A percentile compares a stretch with the other conserved stretches of the same genome.
Conservation (phyloP, 2,888 invertebrate genomes). For the Sisyra nigra region DNA sequence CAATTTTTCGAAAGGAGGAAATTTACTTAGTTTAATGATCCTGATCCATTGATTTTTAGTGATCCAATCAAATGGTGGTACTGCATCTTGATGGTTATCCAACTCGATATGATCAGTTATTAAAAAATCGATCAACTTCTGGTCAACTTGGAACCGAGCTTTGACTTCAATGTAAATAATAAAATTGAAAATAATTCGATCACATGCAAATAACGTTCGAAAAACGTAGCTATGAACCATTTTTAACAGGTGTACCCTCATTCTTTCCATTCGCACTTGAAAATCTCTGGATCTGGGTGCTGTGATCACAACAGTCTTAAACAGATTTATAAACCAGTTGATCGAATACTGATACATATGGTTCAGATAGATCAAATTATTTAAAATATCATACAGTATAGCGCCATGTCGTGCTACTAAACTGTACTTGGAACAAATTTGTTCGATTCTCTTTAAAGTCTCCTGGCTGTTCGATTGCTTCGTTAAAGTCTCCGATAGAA, state of each 20-base stretch:
- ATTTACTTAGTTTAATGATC: slow-evolving; percentile 46
- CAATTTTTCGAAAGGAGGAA: slow-evolving; percentile 23
- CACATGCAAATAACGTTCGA: slow-evolving; percentile 71
- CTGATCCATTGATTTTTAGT: slow-evolving; percentile 61
- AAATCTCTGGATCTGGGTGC: slow-evolving; percentile 55
- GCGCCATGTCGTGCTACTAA: slow-evolving; percentile 69
- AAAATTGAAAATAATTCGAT: slow-evolving; percentile 70
- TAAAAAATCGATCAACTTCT: slow-evolving; percentile 49
- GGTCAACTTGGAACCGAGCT: slow-evolving; percentile 36
- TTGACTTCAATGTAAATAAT: slow-evolving; percentile 56
- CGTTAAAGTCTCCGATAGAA: slow-evolving; percentile 65
- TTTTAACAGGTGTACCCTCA: slow-evolving; percentile 61
- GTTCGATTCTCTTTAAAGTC: slow-evolving; percentile 62
- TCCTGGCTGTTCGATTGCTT: slow-evolving; percentile 65
- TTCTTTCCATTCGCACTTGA: slow-evolving; percentile 47
- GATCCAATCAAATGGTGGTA: slow-evolving; percentile 33
- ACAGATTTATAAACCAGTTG: slow-evolving; percentile 73
- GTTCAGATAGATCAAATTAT: slow-evolving; percentile 68
- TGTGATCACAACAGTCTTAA: slow-evolving; percentile 58
- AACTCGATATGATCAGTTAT: slow-evolving; percentile 59
- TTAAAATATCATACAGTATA: slow-evolving; percentile 65
- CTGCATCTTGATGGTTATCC: slow-evolving; percentile 46
- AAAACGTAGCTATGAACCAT: slow-evolving; percentile 69
- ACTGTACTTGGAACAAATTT: slow-evolving; percentile 54
- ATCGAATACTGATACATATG: slow-evolving; percentile 84